Conservation (phyloP, 2,113 vertebrate species). For the Myocastor coypus region DNA sequence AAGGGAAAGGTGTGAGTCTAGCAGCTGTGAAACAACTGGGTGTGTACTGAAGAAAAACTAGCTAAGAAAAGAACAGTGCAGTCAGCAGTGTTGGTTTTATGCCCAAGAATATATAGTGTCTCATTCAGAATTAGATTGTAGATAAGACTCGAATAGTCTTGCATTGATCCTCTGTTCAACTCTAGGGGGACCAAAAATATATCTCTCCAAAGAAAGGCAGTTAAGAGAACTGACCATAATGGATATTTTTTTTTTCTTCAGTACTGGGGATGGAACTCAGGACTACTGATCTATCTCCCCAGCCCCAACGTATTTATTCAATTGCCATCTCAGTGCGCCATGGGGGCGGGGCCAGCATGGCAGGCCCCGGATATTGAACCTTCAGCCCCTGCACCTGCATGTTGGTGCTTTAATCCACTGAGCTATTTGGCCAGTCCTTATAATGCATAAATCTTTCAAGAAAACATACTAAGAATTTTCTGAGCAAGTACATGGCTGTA, state of each 20-base stretch:
- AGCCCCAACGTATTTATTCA: too few relatives aligned
- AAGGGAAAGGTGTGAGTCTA: neutral
- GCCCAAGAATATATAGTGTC: neutral
- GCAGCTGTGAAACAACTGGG: neutral
- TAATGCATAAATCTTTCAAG: neutral
- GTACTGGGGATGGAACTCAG: too few relatives aligned
- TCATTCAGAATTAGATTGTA: neutral
- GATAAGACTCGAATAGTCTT: neutral
- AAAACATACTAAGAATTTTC: neutral
- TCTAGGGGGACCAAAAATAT: neutral
- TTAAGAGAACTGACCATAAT: neutral
- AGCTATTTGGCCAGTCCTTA: too few relatives aligned
- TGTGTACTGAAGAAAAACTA: neutral
- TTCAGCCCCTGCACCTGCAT: too few relatives aligned
- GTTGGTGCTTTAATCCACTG: too few relatives aligned
- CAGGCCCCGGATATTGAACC: too few relatives aligned
- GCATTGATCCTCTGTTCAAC: neutral
- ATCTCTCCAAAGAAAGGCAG: neutral
- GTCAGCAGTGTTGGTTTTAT: neutral
- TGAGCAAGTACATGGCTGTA: neutral
- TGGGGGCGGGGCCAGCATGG: too few relatives aligned
- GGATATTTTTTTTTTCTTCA: too few relatives aligned
- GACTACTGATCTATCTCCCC: too few relatives aligned
- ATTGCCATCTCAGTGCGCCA: too few relatives aligned
- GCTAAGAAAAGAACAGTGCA: neutral